Conservation (phyloP, 2,113 vertebrate genomes). For the Rallus limicola region DNA sequence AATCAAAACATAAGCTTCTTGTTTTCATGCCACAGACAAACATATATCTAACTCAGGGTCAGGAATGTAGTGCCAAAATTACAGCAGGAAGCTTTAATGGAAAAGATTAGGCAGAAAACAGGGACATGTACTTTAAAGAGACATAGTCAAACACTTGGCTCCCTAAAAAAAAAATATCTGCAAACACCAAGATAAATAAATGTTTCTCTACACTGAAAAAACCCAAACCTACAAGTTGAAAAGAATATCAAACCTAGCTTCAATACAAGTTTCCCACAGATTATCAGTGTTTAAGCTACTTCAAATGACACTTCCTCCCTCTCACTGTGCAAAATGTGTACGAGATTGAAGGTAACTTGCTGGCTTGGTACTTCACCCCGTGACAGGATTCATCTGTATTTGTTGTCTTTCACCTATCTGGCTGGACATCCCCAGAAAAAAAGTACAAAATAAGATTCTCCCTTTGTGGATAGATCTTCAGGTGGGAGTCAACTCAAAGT, state of each 20-base stretch:
- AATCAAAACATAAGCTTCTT: background rate
- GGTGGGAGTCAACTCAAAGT: background rate
- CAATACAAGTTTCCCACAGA: background rate
- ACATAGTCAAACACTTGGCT: background rate
- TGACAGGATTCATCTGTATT: too few relatives aligned
- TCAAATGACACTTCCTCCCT: background rate
- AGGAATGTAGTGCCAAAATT: background rate
- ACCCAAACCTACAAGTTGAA: background rate
- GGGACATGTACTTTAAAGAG: background rate
- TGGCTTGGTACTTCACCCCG: background rate
- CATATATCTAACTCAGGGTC: background rate
- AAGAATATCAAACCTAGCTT: background rate
- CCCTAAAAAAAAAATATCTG: background rate
- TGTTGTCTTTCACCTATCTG: too few relatives aligned
- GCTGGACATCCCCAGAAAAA: background rate
- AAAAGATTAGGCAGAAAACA: background rate
- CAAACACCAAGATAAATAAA: background rate
- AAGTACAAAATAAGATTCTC: background rate
- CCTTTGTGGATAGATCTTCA: background rate
- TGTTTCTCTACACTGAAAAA: background rate
- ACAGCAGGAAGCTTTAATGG: background rate
- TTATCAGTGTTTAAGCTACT: background rate
- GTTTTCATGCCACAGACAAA: background rate
- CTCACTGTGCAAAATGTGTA: background rate
- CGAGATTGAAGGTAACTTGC: fast-evolving